Evolutionary conservation across 1,140 invertebrate genomes (phyloP), one percentile per base, ranked within the genome.

Genomic region (Plectrocnemia conspersa): DNA sequence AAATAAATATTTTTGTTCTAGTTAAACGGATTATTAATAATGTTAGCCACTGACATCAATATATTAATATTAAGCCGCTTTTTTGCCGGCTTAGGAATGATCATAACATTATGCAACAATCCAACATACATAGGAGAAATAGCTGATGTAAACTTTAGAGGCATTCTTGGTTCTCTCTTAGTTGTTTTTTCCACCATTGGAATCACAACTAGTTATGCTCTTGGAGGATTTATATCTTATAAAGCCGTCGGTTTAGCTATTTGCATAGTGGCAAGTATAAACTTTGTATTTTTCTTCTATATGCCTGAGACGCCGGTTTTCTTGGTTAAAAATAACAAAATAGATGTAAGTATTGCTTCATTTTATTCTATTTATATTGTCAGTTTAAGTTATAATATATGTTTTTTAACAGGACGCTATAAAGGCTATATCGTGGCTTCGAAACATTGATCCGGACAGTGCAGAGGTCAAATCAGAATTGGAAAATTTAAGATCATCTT

Each of bases 281-380:
- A 45, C 24, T n/a, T 61, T 21, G 16, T 57, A 15, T 41, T 25
- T 3, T 57, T 53, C 22, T 52, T 54, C 21, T 57, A 45, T 23
- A 42, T 57, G 29, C 59, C 59, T 1, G 59, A 61, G 19, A 46
- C 59, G 1, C 59, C 59, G 11, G 33, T 40, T 1, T 54, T 49
- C 18, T 23, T 46, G 2, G 11, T 57, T 6, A 41, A 44, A n/a
- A 22, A 44, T 2, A 55, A 55, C 11, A 22, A 42, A 41, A 18
- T 19, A 13, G 19, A 32, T n/a, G 49, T 42, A 41, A 48, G 19
- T 16, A 11, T 7, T 44, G 7, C 41, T 19, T 7, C 9, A 15
- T 5, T 23, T 7, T 32, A 47, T 9, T 4, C 5, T 32, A n/a
- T 47, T 29, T 47, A 16, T 32, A 6, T 47, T 47, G 3, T 29